Base-by-base conservation (phyloP, 2,888 invertebrate genomes). In the Lithodes maja region DNA sequence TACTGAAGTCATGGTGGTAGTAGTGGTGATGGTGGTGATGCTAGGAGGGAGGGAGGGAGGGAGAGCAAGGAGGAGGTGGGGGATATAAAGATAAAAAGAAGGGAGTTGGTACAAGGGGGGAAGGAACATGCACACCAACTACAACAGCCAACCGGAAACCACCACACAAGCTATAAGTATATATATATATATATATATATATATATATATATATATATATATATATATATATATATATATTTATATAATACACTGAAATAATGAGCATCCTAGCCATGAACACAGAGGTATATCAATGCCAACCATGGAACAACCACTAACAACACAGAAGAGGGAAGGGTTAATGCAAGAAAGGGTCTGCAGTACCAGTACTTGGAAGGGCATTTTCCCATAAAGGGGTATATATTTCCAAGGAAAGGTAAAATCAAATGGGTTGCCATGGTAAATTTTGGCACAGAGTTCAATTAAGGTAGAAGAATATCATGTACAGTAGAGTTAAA, bases 51-150 rank as follows among this genome's bases (percentile, higher is more conserved):
- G 33, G 33, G 33, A 33, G 33, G 33, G 33, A 33, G 33, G 77
- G 75, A 61, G 83, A n/a, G 79, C 52, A 61, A 61, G 74, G 75
- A 69, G 74, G 71, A 69, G 84, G 69, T 82, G 79, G 79, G 69
- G 75, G 17, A 33, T 33, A 33, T 33, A 33, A 33, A 33, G 33
- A 33, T 33, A 33, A 33, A 33, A 33, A 33, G 33, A 33, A 33
- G 33, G 33, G 77, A 54, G 75, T 88, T 15, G 79, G 50, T 55
- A 61, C 69, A 81, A 69, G 74, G 71, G 78, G 84, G 69, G 79
- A 69, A 74, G 69, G 75, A n/a, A 84, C 87, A 88, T 86, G 86
- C 86, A 86, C 81, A 86, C 82, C 54, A 75, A 84, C 84, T 84
- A 84, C 74, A 3, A 86, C 86, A 80, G 55, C 80, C 69, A 87